Percentiles rank a stretch among this genome's conserved stretches.
These are phyloP conservation scores for Julus scandinavius DNA, from an alignment of 2,888 invertebrate species.

Conservation along the genomic window DNA sequence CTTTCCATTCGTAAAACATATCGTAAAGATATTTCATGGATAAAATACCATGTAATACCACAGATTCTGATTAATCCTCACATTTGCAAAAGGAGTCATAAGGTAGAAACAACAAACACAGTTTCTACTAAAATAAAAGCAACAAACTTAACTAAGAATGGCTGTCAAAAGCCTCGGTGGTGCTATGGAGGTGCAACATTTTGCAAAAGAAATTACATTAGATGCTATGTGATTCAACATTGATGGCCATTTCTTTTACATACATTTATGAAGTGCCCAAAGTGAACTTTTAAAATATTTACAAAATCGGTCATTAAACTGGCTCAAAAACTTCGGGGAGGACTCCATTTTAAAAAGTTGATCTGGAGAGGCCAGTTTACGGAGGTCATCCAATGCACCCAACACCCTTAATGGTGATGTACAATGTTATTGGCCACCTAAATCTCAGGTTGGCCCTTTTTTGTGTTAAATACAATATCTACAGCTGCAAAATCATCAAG, in stretches of 20 bases:
- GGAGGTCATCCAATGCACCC: background rate
- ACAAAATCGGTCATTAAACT: constrained; percentile 12
- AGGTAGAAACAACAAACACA: background rate
- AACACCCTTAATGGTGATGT: background rate
- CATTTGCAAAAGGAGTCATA: background rate
- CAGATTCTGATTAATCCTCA: background rate
- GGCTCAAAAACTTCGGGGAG: background rate
- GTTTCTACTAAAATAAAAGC: background rate
- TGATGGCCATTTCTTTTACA: background rate
- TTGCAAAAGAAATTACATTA: background rate
- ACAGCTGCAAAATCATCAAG: too few relatives aligned
- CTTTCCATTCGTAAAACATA: too few relatives aligned
- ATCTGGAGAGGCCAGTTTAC: background rate
- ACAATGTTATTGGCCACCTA: background rate
- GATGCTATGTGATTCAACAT: background rate
- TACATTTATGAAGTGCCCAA: background rate
- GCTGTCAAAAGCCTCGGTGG: background rate
- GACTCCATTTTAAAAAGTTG: too few relatives aligned
- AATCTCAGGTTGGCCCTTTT: too few relatives aligned
- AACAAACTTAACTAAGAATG: background rate
- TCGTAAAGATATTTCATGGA: background rate
- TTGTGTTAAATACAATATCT: too few relatives aligned
- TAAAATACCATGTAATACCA: background rate
- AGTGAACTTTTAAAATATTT: background rate
- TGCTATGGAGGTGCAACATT: background rate